A percentile compares a stretch with the other conserved stretches of the same genome.
Conservation (phyloP, 35 echinoderm and acorn worm genomes). For the Diadema setosum region DNA sequence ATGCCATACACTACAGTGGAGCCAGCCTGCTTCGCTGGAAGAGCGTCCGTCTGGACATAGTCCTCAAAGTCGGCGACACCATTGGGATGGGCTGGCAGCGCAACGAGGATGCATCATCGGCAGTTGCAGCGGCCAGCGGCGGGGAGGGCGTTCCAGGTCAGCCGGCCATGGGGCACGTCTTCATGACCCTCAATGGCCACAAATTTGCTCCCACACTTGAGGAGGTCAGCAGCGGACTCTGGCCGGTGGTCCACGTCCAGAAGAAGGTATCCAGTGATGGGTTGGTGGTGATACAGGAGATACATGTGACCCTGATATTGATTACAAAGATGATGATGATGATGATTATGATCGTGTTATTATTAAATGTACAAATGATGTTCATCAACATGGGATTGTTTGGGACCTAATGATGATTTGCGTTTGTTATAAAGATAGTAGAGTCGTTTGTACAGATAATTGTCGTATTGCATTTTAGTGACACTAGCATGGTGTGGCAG, state of each 20-base stretch:
- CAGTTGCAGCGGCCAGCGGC: neutral
- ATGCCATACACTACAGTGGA: conserved; percentile 74
- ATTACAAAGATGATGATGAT: too few relatives aligned
- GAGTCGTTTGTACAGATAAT: too few relatives aligned
- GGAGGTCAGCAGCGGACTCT: conserved; percentile 57
- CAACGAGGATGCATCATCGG: conserved; percentile 6
- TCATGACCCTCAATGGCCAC: conserved; percentile 71
- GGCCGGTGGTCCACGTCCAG: conserved; percentile 72
- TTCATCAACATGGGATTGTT: too few relatives aligned
- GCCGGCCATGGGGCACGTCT: conserved; percentile 62
- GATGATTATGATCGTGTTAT: too few relatives aligned
- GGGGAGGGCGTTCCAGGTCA: neutral
- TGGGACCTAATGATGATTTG: too few relatives aligned
- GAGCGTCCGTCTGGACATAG: conserved; percentile 70
- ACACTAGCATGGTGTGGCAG: too few relatives aligned
- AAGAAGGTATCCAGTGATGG: too few relatives aligned
- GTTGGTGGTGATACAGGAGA: too few relatives aligned
- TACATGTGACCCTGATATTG: too few relatives aligned
- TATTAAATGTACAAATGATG: too few relatives aligned
- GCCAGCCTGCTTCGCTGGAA: conserved; percentile 79
- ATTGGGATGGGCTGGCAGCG: conserved; percentile 67
- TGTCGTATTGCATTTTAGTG: too few relatives aligned
- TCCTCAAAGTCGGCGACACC: conserved; percentile 48
- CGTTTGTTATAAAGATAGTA: too few relatives aligned
- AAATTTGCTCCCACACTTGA: conserved; percentile 51